A percentile compares a stretch with the other conserved stretches of the same genome.
phyloP scores from a whole-genome alignment of 2,797 vertebrate species.

The Alauda arvensis region DNA sequence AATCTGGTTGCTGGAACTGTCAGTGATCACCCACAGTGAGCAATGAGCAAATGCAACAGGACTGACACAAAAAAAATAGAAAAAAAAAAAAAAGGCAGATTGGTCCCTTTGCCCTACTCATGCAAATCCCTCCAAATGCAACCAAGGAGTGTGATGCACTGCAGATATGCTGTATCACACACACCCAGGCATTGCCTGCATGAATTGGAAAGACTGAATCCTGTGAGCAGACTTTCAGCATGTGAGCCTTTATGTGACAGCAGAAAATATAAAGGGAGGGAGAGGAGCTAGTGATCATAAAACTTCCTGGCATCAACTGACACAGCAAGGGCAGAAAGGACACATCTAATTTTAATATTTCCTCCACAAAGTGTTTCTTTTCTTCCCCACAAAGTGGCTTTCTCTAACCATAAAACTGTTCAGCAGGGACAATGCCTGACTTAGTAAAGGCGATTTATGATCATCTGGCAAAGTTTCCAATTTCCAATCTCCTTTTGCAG shows the following conservation, averaged over 20 bases:
- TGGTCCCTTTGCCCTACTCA: neutral
- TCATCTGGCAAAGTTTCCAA: neutral
- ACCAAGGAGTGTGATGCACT: neutral
- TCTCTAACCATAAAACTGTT: neutral
- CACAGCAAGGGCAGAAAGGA: neutral
- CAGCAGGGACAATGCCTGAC: neutral
- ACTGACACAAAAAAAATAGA: neutral
- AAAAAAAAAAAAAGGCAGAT: too few species aligned
- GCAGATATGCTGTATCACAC: slow-evolving; percentile 19
- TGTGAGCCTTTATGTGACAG: neutral
- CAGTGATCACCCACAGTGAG: neutral
- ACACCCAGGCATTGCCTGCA: slow-evolving; percentile 5
- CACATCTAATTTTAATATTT: slow-evolving; percentile 11
- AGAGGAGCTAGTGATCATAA: slow-evolving; percentile 14
- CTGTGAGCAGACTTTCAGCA: slow-evolving; percentile 19
- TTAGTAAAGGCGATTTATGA: neutral
- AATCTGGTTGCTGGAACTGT: slow-evolving; percentile 4
- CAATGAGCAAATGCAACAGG: neutral
- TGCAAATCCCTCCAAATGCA: neutral
- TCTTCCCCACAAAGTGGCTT: neutral
- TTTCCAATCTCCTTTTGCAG: neutral
- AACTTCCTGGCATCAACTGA: slow-evolving; percentile 28
- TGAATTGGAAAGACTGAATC: slow-evolving; percentile 2
- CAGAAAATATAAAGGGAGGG: slow-evolving; percentile 17
- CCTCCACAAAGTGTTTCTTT: neutral